Evolutionary conservation across 2,888 invertebrate genomes (phyloP), one percentile per base, ranked within the genome.

Genomic region (Eupithecia exiguata): DNA sequence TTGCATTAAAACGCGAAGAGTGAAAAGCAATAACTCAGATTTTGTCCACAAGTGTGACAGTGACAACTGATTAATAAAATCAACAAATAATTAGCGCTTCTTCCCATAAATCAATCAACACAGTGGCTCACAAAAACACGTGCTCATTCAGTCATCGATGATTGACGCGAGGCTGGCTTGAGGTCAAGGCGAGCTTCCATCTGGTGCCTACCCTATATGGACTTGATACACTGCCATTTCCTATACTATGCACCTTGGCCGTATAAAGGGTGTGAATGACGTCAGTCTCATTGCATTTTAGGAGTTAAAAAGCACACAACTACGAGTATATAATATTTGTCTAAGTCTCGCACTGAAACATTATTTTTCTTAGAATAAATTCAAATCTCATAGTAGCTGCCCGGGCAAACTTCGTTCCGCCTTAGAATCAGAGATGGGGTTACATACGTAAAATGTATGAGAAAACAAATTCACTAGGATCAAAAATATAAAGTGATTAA

Each of bases 111-210:
- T 70, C 62, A 73, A 53, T 68, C 18, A 21, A 40, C 49, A 58
- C 69, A 46, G 61, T 61, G n/a, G n/a, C 36, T 21, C 10, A 76
- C 65, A 72, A 75, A 69, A 73, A 71, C 76, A 71, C 76, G 71
- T 74, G 72, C 71, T 73, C 61, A 74, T 74, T 74, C 74, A 49
- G 70, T 72, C 77, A 74, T 74, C 68, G 49, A 58, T 76, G 74
- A 76, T 74, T 74, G 75, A 77, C 67, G 72, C 77, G 75, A 77
- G 74, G 71, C 69, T 75, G 73, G 61, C 49, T 74, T 43, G 91
- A 89, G 92, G 92, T 88, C 89, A 89, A 89, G 92, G 92, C 81
- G 72, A 77, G 81, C 80, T 79, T 78, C 90, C 92, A 91, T 91
- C 88, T 92, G 92, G 87, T 85, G 76, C 73, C 81, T 77, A 82